These are phyloP conservation scores for Phalera bucephala DNA, from an alignment of 2,888 invertebrate species.

Conservation along the genomic window DNA sequence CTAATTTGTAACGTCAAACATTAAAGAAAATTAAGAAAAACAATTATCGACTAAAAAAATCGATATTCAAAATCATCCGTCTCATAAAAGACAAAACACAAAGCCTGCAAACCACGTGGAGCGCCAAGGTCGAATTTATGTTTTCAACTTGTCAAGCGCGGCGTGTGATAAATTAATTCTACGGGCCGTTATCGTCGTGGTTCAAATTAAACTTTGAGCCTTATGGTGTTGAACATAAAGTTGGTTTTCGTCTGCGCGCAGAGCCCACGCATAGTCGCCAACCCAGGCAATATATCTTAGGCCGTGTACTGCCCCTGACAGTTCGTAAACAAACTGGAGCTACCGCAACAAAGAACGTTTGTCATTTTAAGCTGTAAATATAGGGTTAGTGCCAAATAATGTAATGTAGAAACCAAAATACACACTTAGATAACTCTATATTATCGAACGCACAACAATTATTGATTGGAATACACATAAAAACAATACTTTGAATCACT, in stretches of 20 bases:
- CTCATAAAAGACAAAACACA: conserved; percentile 40
- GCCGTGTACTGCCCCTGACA: conserved; percentile 83
- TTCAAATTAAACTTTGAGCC: conserved; percentile 32
- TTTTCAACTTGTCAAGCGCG: conserved; percentile 84
- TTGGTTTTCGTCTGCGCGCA: conserved; percentile 41
- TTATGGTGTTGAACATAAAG: conserved; percentile 31
- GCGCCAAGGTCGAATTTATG: conserved; percentile 83
- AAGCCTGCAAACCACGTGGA: conserved; percentile 77
- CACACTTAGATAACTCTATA: conserved; percentile 30
- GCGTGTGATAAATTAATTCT: conserved; percentile 84
- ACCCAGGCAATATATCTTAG: conserved; percentile 84
- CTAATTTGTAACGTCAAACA: too few species aligned
- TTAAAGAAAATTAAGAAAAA: too few species aligned
- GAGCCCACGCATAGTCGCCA: conserved; percentile 80
- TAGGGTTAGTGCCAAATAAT: conserved; percentile 23
- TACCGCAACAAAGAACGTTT: conserved; percentile 76
- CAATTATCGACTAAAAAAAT: conserved; percentile 30
- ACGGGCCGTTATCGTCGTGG: conserved; percentile 73
- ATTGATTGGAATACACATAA: conserved; percentile 23
- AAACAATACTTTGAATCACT: conserved; percentile 40
- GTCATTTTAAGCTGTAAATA: conserved; percentile 45
- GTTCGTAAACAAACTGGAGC: conserved; percentile 84
- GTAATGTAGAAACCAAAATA: conserved; percentile 17
- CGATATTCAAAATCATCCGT: conserved; percentile 25
- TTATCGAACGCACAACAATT: conserved; percentile 29